These are phyloP conservation scores for Liparis tanakae DNA, from an alignment of 2,797 vertebrate species.

Conservation along the genomic window DNA sequence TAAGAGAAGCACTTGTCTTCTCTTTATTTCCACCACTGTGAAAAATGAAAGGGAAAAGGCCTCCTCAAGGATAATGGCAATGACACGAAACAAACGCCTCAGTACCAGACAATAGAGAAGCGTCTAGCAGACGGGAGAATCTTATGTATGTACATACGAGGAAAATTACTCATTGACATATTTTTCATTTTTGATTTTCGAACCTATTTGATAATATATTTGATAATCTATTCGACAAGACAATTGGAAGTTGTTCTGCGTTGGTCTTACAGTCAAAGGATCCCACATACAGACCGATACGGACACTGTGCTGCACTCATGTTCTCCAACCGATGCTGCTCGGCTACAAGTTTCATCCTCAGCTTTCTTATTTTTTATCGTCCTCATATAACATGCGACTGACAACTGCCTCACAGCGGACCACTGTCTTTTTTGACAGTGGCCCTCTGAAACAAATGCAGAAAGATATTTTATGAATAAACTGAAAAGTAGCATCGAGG, in stretches of 20 bases:
- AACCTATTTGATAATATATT: neutral
- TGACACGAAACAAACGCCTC: slow-evolving; percentile 20
- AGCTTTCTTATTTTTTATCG: slow-evolving; percentile 53
- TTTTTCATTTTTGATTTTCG: neutral
- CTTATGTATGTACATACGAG: neutral
- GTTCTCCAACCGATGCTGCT: slow-evolving; percentile 27
- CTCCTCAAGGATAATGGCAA: slow-evolving; percentile 16
- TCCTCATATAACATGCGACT: slow-evolving; percentile 21
- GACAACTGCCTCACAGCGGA: slow-evolving; percentile 36
- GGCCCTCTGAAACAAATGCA: slow-evolving; percentile 16
- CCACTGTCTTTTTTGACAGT: neutral
- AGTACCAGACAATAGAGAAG: slow-evolving; percentile 4
- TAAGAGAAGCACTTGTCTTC: slow-evolving; percentile 35
- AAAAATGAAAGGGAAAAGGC: slow-evolving; percentile 28
- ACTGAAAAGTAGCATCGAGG: slow-evolving; percentile 43
- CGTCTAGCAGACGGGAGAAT: slow-evolving; percentile 15
- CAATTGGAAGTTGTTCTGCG: neutral
- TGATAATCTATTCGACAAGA: neutral
- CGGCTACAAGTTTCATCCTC: slow-evolving; percentile 19
- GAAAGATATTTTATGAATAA: slow-evolving; percentile 32
- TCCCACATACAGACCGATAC: neutral
- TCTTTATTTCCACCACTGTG: slow-evolving; percentile 28
- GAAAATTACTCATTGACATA: neutral
- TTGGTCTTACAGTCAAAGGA: neutral
- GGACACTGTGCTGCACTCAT: neutral